Evolutionary conservation across 2,113 vertebrate genomes (phyloP).

Genomic region (Butorides virescens): DNA sequence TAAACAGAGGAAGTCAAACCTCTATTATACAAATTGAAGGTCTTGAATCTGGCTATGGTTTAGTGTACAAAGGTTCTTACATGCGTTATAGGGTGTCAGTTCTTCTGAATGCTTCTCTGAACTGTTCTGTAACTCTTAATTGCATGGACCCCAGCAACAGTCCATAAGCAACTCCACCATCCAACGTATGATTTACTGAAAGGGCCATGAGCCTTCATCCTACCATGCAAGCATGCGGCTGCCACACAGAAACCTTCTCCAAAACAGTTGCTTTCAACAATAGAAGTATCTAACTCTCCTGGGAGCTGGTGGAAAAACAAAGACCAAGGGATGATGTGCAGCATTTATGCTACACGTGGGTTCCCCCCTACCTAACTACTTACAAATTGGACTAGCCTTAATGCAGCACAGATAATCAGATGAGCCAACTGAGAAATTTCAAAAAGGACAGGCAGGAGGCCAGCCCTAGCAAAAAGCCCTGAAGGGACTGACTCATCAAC

Average conservation of each 20-base stretch:
- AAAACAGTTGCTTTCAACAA: neutral
- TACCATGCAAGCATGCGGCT: neutral
- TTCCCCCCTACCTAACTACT: neutral
- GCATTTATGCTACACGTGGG: neutral
- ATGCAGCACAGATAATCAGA: neutral
- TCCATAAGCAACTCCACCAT: neutral
- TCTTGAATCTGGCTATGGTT: neutral
- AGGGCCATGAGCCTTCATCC: neutral
- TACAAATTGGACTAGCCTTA: neutral
- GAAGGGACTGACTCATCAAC: neutral
- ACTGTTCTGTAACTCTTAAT: neutral
- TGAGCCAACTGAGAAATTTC: neutral
- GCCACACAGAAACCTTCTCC: neutral
- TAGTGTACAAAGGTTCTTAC: neutral
- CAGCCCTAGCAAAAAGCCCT: neutral
- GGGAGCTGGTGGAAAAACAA: neutral
- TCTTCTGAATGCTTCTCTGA: neutral
- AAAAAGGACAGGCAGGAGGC: neutral
- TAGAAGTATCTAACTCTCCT: neutral
- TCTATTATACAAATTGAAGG: neutral
- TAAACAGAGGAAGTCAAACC: neutral
- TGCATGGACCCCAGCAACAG: neutral
- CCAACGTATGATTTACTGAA: neutral
- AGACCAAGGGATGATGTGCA: neutral
- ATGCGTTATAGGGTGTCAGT: fast-evolving